Evolutionary conservation across 1,140 invertebrate species (phyloP).

Genomic region (Drosophila sturtevanti): DNA sequence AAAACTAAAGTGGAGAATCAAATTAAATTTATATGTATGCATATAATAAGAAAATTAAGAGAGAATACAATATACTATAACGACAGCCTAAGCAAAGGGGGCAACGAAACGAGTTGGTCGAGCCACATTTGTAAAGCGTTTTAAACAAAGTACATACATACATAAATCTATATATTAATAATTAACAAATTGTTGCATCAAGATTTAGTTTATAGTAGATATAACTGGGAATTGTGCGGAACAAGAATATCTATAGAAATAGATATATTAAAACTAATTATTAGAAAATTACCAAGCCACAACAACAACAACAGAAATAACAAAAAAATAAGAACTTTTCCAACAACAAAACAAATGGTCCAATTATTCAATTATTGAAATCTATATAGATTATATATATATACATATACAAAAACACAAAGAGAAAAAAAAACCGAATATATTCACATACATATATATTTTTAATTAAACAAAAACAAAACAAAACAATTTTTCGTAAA

Average conservation of each 20-base stretch:
- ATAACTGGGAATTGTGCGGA: conserved; percentile 68
- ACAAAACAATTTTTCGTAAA: conserved; percentile 44
- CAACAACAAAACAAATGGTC: conserved; percentile 71
- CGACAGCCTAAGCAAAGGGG: conserved; percentile 44
- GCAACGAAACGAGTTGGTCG: conserved; percentile 54
- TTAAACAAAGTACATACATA: conserved; percentile 48
- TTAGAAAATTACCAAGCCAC: conserved; percentile 65
- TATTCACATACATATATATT: conserved; percentile 53
- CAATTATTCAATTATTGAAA: conserved; percentile 79
- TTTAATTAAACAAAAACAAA: conserved; percentile 55
- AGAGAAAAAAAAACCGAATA: background rate
- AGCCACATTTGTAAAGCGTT: conserved; percentile 71
- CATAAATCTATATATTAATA: conserved; percentile 31
- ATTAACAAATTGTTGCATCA: conserved; percentile 61
- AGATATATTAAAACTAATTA: conserved; percentile 34
- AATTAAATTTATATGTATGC: conserved; percentile 41
- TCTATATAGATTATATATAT: conserved; percentile 37
- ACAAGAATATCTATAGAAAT: conserved; percentile 52
- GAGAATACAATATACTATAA: conserved; percentile 38
- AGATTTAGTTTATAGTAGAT: conserved; percentile 45
- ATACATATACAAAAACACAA: conserved; percentile 46
- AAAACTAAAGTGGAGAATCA: conserved; percentile 43
- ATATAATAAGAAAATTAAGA: conserved; percentile 35
- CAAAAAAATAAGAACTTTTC: background rate
- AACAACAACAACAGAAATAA: conserved; percentile 36